Conservation (phyloP, 2,797 vertebrate genomes). For the Myotis pilosus region DNA sequence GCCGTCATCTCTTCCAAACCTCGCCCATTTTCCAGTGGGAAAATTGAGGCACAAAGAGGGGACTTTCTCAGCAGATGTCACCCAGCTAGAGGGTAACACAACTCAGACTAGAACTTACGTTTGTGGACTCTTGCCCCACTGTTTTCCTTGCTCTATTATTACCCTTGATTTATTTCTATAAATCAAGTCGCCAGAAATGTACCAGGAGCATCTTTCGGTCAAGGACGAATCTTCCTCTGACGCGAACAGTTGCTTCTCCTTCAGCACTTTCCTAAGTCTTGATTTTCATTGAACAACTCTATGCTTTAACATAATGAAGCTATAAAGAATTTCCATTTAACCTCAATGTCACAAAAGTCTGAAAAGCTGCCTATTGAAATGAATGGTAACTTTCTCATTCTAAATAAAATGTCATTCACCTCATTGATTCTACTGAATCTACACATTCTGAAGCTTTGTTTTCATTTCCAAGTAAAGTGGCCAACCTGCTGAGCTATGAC, state of each 20-base stretch:
- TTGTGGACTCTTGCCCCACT: neutral
- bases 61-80: neutral
- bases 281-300: conserved; percentile 41
- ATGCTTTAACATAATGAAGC: conserved; percentile 36
- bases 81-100: neutral
- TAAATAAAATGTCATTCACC: conserved; percentile 48
- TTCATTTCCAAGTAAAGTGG: neutral
- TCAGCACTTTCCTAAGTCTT: conserved; percentile 48
- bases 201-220: conserved; percentile 18
- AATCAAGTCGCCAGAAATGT: neutral
- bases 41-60: neutral
- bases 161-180: neutral
- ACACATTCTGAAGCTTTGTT: neutral
- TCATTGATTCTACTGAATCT: conserved; percentile 51
- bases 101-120: neutral
- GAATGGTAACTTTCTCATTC: conserved; percentile 47
- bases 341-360: conserved; percentile 43
- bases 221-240: conserved; percentile 62
- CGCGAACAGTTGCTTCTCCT: neutral
- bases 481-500: neutral
- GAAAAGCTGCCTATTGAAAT: conserved; percentile 41
- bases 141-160: conserved; percentile 8
- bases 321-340: conserved; percentile 42
- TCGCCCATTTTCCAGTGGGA: neutral
- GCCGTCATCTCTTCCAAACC: neutral